Conservation (phyloP, 1,140 invertebrate species). For the Xylocopa sonorina region DNA sequence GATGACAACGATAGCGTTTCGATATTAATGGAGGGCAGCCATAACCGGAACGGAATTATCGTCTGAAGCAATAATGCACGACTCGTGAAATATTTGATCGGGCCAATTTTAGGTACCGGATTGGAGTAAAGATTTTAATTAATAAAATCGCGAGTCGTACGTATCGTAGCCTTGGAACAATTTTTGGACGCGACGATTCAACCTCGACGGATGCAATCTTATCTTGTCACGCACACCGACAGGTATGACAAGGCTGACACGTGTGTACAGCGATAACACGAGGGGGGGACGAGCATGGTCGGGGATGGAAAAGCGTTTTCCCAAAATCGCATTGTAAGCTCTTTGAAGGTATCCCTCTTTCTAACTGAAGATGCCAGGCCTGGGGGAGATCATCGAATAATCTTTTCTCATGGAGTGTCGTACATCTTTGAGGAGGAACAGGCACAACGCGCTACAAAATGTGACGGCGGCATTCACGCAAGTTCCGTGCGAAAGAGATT, state of each 20-base stretch:
- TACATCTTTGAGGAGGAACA: constrained; percentile 26
- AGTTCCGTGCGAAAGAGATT: not conserved
- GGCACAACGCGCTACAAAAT: not conserved
- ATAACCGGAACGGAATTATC: too few species aligned
- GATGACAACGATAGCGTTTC: too few species aligned
- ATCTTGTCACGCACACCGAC: constrained; percentile 14
- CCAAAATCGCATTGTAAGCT: constrained; percentile 50
- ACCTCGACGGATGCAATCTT: not conserved
- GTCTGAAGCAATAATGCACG: not conserved
- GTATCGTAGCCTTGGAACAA: not conserved
- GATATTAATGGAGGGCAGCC: not conserved
- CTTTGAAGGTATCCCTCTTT: constrained; percentile 39
- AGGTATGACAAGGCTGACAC: constrained; percentile 5
- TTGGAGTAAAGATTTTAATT: not conserved
- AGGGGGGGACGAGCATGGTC: constrained; percentile 1
- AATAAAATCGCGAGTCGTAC: not conserved
- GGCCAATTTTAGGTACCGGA: not conserved
- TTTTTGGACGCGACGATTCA: not conserved
- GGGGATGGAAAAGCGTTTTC: constrained; percentile 38
- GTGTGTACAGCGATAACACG: constrained; percentile 39
- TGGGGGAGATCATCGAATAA: constrained; percentile 33
- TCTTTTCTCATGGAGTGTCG: constrained; percentile 32
- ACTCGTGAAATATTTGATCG: not conserved
- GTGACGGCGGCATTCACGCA: not conserved
- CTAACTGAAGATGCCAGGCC: constrained; percentile 17